These are phyloP conservation scores for Anguilla anguilla DNA, from an alignment of 2,797 vertebrate species.

Conservation along the genomic window DNA sequence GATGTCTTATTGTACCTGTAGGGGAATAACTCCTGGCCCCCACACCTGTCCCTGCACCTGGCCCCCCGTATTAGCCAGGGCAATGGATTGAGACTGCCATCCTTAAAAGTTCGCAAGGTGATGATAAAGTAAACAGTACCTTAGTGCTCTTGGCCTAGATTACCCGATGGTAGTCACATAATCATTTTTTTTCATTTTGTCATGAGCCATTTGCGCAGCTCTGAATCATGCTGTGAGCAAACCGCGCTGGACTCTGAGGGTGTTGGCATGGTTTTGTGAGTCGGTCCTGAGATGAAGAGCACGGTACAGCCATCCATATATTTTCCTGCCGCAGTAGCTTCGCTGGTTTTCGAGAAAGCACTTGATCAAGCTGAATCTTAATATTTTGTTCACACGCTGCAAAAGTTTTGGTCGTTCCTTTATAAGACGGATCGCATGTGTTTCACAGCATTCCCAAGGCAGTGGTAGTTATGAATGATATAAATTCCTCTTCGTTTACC, in stretches of 20 bases:
- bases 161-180: not conserved
- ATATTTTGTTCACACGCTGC: not conserved
- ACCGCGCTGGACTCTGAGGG: not conserved
- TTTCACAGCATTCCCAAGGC: not conserved
- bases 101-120: not conserved
- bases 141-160: not conserved
- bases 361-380: not conserved
- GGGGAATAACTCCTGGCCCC: not conserved
- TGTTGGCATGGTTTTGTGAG: not conserved
- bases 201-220: not conserved
- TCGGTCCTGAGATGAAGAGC: not conserved
- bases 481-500: not conserved
- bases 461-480: no score
- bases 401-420: not conserved
- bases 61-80: not conserved
- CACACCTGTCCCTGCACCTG: conserved; percentile 4
- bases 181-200: not conserved
- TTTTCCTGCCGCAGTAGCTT: not conserved
- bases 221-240: not conserved
- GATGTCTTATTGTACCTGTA: not conserved
- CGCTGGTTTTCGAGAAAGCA: not conserved
- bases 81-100: not conserved
- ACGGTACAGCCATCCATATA: not conserved
- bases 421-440: not conserved
- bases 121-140: not conserved